Evolutionary conservation across 2,797 vertebrate genomes (phyloP).

Genomic region (Chrosomus eos): DNA sequence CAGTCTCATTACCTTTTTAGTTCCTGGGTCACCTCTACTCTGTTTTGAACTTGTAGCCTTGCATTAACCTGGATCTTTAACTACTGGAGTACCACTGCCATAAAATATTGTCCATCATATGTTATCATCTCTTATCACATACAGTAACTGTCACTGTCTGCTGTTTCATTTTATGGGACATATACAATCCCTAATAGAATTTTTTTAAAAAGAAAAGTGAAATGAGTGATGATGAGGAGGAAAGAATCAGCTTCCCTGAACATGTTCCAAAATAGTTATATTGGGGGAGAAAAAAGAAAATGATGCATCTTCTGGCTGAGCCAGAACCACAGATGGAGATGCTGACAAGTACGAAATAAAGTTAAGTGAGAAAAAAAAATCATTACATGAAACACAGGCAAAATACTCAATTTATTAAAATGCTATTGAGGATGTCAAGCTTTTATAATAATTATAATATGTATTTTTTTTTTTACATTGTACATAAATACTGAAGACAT

Average conservation of each 20-base stretch:
- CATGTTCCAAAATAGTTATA: conserved; percentile 9
- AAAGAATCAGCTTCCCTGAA: not conserved
- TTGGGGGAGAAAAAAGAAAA: conserved; percentile 18
- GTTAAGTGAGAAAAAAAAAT: conserved; percentile 14
- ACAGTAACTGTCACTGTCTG: not conserved
- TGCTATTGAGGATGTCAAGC: not conserved
- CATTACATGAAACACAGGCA: not conserved
- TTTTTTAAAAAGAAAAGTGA: not conserved
- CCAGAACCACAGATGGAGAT: conserved; percentile 30
- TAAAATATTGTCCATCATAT: not conserved
- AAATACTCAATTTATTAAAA: not conserved
- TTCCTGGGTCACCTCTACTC: conserved; percentile 22
- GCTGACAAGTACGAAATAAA: conserved; percentile 30
- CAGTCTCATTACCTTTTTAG: conserved; percentile 8
- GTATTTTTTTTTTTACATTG: no score
- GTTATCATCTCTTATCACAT: conserved; percentile 6
- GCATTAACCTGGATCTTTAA: not conserved
- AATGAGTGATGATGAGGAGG: conserved; percentile 3
- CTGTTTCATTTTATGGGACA: not conserved
- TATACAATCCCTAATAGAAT: not conserved
- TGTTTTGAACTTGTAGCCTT: conserved; percentile 1
- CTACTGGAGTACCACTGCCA: not conserved
- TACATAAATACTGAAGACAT: no score
- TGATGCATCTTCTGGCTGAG: conserved; percentile 26
- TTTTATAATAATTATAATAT: no score